Evolutionary conservation across 2,888 invertebrate species (phyloP).

Genomic region (Epicampocera succincta): DNA sequence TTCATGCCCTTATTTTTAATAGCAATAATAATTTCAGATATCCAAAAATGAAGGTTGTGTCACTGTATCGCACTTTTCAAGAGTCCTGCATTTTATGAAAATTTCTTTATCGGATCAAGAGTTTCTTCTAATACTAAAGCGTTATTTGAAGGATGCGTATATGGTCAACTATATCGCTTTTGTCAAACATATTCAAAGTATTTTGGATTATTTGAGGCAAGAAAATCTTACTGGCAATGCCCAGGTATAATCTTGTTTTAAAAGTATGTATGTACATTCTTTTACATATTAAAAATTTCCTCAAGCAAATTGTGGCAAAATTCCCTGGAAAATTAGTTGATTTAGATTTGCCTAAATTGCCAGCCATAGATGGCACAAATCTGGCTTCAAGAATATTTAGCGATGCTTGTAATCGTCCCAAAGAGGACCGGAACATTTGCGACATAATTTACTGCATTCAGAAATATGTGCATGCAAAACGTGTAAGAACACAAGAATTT

Average conservation of each 20-base stretch:
- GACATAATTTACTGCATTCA: constrained; percentile 83
- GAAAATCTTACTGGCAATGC: constrained; percentile 82
- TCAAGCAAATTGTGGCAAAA: constrained; percentile 82
- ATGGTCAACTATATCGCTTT: constrained; percentile 91
- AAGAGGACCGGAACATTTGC: constrained; percentile 74
- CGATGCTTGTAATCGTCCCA: constrained; percentile 73
- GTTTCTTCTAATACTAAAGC: constrained; percentile 87
- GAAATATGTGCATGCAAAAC: constrained; percentile 85
- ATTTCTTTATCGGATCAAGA: constrained; percentile 87
- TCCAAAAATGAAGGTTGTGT: constrained; percentile 89
- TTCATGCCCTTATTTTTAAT: too few species aligned
- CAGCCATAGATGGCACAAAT: constrained; percentile 76
- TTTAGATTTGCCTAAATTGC: constrained; percentile 86
- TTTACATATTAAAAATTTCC: background rate
- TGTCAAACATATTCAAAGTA: constrained; percentile 86
- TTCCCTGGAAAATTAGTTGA: constrained; percentile 86
- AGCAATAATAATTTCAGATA: constrained; percentile 82
- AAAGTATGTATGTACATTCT: background rate
- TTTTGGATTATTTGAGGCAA: constrained; percentile 84
- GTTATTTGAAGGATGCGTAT: constrained; percentile 89
- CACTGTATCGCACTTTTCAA: constrained; percentile 89
- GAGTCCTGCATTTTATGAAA: constrained; percentile 87
- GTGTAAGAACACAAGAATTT: constrained; percentile 86
- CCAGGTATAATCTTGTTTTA: constrained; percentile 51
- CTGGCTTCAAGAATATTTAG: constrained; percentile 66